Evolutionary conservation across 2,888 invertebrate species (phyloP), one percentile per base, ranked within the genome.

Genomic region (Leptarthrus brevirostris): DNA sequence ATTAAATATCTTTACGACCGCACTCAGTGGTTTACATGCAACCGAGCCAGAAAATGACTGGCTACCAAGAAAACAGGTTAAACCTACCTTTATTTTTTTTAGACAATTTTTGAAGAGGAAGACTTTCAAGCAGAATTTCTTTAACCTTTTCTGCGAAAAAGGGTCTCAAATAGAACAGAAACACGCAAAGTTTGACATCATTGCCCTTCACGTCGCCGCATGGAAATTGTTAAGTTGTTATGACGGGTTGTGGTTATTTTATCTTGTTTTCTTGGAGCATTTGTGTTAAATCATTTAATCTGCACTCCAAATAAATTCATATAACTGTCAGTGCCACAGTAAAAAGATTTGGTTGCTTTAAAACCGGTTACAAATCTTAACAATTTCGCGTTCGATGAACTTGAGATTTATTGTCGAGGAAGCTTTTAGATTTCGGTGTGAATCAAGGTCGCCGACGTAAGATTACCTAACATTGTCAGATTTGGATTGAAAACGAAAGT

Each of bases 361-460:
- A 30, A 30, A 30, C 30, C 30, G 30, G 30, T 30, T 30, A 5
- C 30, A n/a, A n/a, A n/a, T n/a, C n/a, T n/a, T n/a, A 30, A 34
- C 18, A 18, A 58, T 58, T 26, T 58, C 4, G 34, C 58, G 58
- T 58, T 18, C 58, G 18, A 34, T 58, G 58, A 34, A 58, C 58
- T 58, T 58, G 58, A 34, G 36, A 58, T 58, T 36, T 58, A 58
- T 58, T 36, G 18, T 12, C 36, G 58, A 58, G 34, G 36, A 58
- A 58, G 36, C 20, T 56, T 56, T 56, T 26, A 26, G 30, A n/a
- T 24, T 8, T 24, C 24, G 4, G 3, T 30, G 30, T 34, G 30
- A 36, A 36, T 58, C 58, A 58, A 58, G 58, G 58, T 36, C 58
- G 18, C 22, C 34, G 6, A 8, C 44, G n/a, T 14, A 8, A 14